These are phyloP conservation scores for Cloeon dipterum DNA, from an alignment of 2,888 invertebrate species.

Conservation along the genomic window DNA sequence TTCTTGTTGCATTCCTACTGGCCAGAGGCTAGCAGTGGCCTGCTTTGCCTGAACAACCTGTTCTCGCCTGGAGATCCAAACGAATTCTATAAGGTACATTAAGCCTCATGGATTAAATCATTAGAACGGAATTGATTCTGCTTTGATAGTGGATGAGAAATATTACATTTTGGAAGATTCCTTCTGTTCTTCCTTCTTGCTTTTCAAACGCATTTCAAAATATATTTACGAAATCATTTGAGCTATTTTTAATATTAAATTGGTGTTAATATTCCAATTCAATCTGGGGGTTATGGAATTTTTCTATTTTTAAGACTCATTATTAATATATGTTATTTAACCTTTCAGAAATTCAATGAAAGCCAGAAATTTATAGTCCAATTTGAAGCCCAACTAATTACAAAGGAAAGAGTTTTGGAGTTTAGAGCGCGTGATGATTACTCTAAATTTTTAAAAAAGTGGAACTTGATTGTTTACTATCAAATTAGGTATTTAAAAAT, in stretches of 20 bases:
- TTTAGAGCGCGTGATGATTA: slow-evolving; percentile 46
- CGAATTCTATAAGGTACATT: slow-evolving; percentile 41
- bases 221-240: too few species aligned
- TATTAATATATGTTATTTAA: too few species aligned
- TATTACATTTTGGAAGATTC: too few species aligned
- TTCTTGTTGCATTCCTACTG: slow-evolving; percentile 71
- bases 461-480: slow-evolving; percentile 93
- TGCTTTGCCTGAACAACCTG: slow-evolving; percentile 61
- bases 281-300: too few species aligned
- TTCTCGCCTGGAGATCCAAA: slow-evolving; percentile 86
- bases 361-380: slow-evolving; percentile 51
- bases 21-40: slow-evolving; percentile 60
- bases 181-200: too few species aligned
- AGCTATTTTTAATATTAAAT: too few species aligned
- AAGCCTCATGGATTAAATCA: too few species aligned
- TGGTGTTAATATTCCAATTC: too few species aligned
- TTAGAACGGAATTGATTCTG: too few species aligned
- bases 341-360: slow-evolving; percentile 41
- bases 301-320: too few species aligned
- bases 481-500: slow-evolving; percentile 40
- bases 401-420: slow-evolving; percentile 28
- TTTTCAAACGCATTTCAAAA: too few species aligned
- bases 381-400: slow-evolving; percentile 42
- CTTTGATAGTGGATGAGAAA: too few species aligned
- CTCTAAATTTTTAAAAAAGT: slow-evolving; percentile 56